Base-by-base conservation (phyloP, 2,113 vertebrate genomes). In the Cyanoderma ruficeps region DNA sequence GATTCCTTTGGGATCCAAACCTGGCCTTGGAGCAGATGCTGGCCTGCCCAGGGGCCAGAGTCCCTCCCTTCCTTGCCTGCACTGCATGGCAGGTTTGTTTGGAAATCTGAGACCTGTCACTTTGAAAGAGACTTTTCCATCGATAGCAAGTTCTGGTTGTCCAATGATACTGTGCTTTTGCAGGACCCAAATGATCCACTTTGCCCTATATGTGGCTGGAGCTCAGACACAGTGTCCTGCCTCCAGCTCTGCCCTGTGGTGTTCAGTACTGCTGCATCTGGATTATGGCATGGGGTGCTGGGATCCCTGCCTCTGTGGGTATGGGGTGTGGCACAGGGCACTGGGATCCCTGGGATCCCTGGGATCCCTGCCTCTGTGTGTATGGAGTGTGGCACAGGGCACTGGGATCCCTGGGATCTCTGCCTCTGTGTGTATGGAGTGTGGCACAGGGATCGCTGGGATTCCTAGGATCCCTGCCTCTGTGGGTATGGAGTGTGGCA, bases 151-250 rank as follows among this genome's bases (percentile, higher is more conserved):
- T 19, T 44, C 28, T 16, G 18, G 3, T 41, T 81, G 83, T 41
- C n/a, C 53, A 60, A 0, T 60, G 30, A 5, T 33, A 27, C 5
- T 7, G 11, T 37, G 22, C 70, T 85, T 70, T 37, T 49, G 53
- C 31, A 53, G 76, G 53, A 69, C 7, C 15, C 13, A 9, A 25
- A 18, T 13, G 10, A 18, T 44, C 6, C 11, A 15, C 10, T 41
- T 41, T 55, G 50, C 11, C 4, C 17, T 33, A 14, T 15, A 0
- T 6, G 0, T 41, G 28, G 15, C 8, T 69, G 83, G 11, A 24
- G 4, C 24, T 5, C 7, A 17, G 64, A 2, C 4, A 2, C 35
- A 1, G 15, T 7, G 4, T 20, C n/a, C 31, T 7, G 41, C 12
- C 12, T 25, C 5, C 70, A 16, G 70, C 42, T 15, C 3, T 37